phyloP scores from a whole-genome alignment of 2,797 vertebrate genomes.

The Sciurus carolinensis region DNA sequence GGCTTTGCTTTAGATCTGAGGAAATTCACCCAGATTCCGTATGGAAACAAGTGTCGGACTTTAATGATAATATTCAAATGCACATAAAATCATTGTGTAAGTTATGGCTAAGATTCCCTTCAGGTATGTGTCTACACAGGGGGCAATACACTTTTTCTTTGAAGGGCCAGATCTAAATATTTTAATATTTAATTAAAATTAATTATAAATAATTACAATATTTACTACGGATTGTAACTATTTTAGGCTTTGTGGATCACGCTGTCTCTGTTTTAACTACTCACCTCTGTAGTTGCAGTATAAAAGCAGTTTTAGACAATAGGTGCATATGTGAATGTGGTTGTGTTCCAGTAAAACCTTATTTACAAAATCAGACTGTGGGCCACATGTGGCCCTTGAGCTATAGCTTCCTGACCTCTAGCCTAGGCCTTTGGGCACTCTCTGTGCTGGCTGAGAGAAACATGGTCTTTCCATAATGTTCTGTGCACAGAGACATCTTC shows the following conservation, averaged over 20 bases:
- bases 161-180: neutral
- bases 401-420: neutral
- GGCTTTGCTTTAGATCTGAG: neutral
- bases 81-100: neutral
- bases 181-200: neutral
- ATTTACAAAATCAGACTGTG: neutral
- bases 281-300: neutral
- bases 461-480: neutral
- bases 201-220: neutral
- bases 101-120: neutral
- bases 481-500: neutral
- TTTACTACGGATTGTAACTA: neutral
- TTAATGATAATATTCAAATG: conserved; percentile 19
- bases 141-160: neutral
- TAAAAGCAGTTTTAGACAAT: neutral
- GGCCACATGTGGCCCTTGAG: fast-evolving
- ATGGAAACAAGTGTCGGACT: neutral
- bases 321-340: no score
- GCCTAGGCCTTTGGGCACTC: neutral
- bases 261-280: neutral
- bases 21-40: neutral
- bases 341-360: conserved; percentile 40
- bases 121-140: neutral
- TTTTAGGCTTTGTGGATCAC: neutral
- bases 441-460: neutral